phyloP scores from a whole-genome alignment of 2,113 vertebrate genomes.

The Phainopepla nitens region DNA sequence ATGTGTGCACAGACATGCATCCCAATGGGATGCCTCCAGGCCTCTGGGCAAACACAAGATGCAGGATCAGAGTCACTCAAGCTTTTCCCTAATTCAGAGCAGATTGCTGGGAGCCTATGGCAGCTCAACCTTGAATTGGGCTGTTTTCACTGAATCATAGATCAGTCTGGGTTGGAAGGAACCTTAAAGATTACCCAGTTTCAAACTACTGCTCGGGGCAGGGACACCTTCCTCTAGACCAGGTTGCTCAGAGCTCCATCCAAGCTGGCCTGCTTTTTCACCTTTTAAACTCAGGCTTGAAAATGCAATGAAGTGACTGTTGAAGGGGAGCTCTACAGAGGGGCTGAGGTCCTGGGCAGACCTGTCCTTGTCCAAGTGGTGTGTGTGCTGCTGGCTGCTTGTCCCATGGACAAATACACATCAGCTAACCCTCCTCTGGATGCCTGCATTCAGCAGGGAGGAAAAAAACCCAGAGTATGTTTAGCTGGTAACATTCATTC shows the following conservation, averaged over 20 bases:
- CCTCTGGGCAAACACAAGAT: not conserved
- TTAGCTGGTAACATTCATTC: not conserved
- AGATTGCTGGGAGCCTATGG: not conserved
- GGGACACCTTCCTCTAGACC: not conserved
- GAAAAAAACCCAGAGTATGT: not conserved
- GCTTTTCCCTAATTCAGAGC: not conserved
- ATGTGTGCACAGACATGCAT: fast-evolving
- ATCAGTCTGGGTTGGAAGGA: not conserved
- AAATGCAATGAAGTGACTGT: not conserved
- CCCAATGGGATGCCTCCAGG: not conserved
- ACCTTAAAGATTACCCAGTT: not conserved
- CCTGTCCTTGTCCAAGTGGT: not conserved
- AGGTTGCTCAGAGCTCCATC: not conserved
- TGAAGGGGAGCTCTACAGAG: not conserved
- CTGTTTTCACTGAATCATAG: not conserved
- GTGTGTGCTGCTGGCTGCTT: not conserved
- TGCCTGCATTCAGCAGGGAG: not conserved
- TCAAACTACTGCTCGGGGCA: fast-evolving
- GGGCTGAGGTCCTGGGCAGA: fast-evolving
- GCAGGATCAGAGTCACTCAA: not conserved
- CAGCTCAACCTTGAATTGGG: not conserved
- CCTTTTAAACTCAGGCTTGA: not conserved
- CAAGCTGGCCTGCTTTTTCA: not conserved
- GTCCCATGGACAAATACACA: not conserved
- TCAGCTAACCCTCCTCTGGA: not conserved